Percentiles rank a stretch among this genome's conserved stretches.
Conservation (phyloP, 2,797 vertebrate genomes). For the Psittacula echo region DNA sequence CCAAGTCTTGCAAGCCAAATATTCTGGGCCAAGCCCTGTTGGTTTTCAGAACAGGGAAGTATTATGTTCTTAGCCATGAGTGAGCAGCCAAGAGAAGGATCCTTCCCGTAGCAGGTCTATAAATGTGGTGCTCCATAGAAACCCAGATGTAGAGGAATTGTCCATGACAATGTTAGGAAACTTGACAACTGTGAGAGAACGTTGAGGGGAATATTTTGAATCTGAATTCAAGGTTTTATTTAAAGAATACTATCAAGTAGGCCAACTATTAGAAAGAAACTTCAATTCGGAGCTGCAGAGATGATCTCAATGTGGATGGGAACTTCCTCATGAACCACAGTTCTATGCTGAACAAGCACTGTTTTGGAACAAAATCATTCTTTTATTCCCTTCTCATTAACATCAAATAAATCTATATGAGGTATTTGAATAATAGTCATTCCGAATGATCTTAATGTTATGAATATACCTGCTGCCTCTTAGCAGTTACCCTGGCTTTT, state of each 20-base stretch:
- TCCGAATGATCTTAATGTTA: neutral
- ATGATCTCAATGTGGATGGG: neutral
- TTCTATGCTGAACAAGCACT: neutral
- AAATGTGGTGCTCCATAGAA: neutral
- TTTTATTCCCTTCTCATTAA: neutral
- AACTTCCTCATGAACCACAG: neutral
- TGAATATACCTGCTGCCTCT: neutral
- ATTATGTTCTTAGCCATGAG: neutral
- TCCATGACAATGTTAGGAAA: neutral
- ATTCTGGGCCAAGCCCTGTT: neutral
- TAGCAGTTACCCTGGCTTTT: neutral
- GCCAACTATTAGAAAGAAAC: neutral
- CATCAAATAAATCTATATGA: neutral
- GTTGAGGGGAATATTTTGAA: neutral
- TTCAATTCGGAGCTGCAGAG: neutral
- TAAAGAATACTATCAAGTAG: neutral
- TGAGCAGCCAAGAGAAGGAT: neutral
- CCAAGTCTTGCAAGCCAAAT: neutral
- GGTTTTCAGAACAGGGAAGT: neutral
- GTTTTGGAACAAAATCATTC: neutral
- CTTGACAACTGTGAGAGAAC: neutral
- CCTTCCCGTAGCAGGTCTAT: rapidly evolving
- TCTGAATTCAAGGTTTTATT: neutral
- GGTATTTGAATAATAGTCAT: neutral
- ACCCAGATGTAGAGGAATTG: neutral